A percentile compares a stretch with the other conserved stretches of the same genome.
These are phyloP conservation scores for Silurus lanzhouensis DNA, from an alignment of 2,797 vertebrate species.

Conservation along the genomic window DNA sequence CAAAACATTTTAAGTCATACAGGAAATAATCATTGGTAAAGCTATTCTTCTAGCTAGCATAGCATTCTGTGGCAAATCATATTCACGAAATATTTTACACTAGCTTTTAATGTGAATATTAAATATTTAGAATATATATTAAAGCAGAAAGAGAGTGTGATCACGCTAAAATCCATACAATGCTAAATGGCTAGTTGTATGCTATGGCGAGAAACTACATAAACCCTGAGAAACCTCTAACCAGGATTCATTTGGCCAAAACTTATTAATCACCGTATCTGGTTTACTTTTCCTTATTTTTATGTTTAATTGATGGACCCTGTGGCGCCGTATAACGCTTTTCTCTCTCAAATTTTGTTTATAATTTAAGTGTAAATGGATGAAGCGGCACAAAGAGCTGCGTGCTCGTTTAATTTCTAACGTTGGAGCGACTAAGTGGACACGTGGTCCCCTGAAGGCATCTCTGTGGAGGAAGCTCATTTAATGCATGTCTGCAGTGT, in stretches of 20 bases:
- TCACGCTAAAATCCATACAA: neutral
- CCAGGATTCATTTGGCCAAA: neutral
- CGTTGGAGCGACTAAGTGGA: slow-evolving; percentile 71
- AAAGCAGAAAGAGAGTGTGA: neutral
- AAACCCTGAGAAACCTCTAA: neutral
- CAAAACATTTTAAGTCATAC: neutral
- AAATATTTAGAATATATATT: too few species aligned
- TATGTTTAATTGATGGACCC: neutral
- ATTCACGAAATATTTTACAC: too few species aligned
- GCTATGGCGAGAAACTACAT: neutral
- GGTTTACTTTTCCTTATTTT: neutral
- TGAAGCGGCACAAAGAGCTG: slow-evolving; percentile 68
- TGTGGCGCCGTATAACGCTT: neutral
- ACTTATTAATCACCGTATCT: neutral
- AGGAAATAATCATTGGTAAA: neutral
- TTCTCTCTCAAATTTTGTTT: slow-evolving; percentile 58
- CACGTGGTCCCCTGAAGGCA: slow-evolving; percentile 67
- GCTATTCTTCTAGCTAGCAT: neutral
- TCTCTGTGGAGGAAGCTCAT: slow-evolving; percentile 71
- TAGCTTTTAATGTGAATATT: too few species aligned
- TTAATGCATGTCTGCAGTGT: slow-evolving; percentile 55
- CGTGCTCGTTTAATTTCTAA: slow-evolving; percentile 71
- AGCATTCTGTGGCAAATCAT: too few species aligned
- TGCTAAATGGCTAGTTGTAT: neutral
- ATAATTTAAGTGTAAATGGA: slow-evolving; percentile 74